Base-by-base conservation (phyloP, 2,888 invertebrate genomes). In the Dermolepida albohirtum region DNA sequence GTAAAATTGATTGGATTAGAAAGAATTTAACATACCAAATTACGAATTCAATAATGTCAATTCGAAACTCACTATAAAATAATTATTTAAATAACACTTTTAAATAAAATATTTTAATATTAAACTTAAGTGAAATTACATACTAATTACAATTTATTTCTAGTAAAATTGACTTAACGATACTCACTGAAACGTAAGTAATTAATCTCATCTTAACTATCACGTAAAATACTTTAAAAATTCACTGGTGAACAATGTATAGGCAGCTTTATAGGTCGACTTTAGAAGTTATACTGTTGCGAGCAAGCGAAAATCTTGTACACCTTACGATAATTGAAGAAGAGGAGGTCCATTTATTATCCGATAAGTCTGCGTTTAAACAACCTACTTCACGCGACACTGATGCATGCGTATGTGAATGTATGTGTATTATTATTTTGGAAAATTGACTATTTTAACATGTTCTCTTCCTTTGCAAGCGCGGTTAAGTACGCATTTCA, bases 241-340 rank as follows among this genome's bases (percentile, higher is more conserved):
- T 12, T 8, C 14, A 12, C n/a, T 22, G 10, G 27, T 7, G 16
- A 54, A 16, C 39, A 51, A 29, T 6, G 2, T 54, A 17, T 39
- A 54, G 22, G 39, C 54, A 34, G 4, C 22, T 43, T 57, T 57
- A 40, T 57, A 43, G 43, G 43, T 43, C 57, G 57, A 44, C 27
- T 57, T 57, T 57, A 22, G 17, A 44, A 22, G 29, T 27, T n/a
- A 57, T 44, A 57, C 57, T 57, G 17, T 12, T 1, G 6, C 43
- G 27, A 17, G 27, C 14, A 41, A 44, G 12, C 27, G 8, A 57
- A 44, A 17, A 44, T 17, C 34, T 14, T 43, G 12, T 29, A 12
- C 29, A 27, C 44, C 43, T 44, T 44, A 11, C 57, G 12, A 43
- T 44, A 57, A 22, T 22, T 57, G 22, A 44, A 17, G 27, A 41